A percentile compares a stretch with the other conserved stretches of the same genome.
Evolutionary conservation across 2,888 invertebrate genomes (phyloP).

Genomic region (Thera obeliscata): DNA sequence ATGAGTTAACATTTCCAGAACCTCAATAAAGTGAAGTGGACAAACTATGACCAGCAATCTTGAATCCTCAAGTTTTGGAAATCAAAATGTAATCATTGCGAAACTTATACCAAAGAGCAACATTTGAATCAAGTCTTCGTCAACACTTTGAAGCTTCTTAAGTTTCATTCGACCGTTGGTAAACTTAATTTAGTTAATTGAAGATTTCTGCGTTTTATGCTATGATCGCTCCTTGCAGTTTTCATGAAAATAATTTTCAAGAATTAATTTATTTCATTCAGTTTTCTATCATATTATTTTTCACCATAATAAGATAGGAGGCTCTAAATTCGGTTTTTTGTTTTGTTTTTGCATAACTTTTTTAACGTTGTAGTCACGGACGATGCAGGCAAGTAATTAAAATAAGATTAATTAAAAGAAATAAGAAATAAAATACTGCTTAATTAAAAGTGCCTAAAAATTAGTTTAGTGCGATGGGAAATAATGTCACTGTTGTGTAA

Average conservation of each 20-base stretch:
- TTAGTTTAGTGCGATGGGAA: no score
- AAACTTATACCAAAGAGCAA: constrained; percentile 17
- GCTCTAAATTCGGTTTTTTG: no score
- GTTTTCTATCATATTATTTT: neutral
- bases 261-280: neutral
- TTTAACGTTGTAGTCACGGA: no score
- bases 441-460: no score
- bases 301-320: no score
- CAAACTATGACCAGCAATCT: neutral
- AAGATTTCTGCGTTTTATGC: constrained; percentile 17
- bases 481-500: no score
- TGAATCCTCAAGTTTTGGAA: neutral
- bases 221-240: constrained; percentile 19
- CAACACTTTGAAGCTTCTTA: constrained; percentile 12
- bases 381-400: no score
- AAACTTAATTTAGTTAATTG: constrained; percentile 27
- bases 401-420: no score
- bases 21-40: neutral
- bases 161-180: constrained; percentile 17
- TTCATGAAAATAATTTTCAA: constrained; percentile 1
- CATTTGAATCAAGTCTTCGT: constrained; percentile 18
- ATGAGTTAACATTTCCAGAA: no score
- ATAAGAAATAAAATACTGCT: no score
- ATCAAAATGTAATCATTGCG: constrained; percentile 11
- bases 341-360: no score